These are phyloP conservation scores for Leptopilina drosophilae DNA, from an alignment of 2,888 invertebrate genomes.

Conservation along the genomic window DNA sequence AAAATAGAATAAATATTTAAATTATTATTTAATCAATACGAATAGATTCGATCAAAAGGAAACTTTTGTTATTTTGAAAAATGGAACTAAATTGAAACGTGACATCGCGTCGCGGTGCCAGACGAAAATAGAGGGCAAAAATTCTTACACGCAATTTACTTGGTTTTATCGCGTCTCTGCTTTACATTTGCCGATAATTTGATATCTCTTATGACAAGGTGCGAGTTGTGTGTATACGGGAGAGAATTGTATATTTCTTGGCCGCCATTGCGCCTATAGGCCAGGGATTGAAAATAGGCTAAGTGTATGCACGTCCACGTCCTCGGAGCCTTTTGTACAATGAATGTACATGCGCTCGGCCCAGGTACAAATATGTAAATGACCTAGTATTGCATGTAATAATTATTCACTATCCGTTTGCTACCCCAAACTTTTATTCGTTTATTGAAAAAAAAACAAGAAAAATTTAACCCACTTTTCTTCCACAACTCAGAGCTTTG, in stretches of 20 bases:
- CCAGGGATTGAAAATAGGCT: constrained; percentile 38
- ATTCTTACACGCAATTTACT: constrained; percentile 12
- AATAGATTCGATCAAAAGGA: too few relatives aligned
- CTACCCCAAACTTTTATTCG: background rate
- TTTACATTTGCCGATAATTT: constrained; percentile 40
- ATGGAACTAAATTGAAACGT: too few relatives aligned
- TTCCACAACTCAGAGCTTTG: background rate
- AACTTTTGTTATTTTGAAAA: too few relatives aligned
- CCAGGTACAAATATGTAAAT: constrained; percentile 36
- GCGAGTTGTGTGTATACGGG: constrained; percentile 22
- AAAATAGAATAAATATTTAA: too few relatives aligned
- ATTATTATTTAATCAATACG: too few relatives aligned
- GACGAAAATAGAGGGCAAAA: background rate
- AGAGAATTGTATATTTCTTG: constrained; percentile 31
- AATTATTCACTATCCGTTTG: constrained; percentile 13
- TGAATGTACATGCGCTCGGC: constrained; percentile 27
- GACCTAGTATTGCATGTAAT: constrained; percentile 18
- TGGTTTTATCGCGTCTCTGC: constrained; percentile 20
- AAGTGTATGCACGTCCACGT: constrained; percentile 43
- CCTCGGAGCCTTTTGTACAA: constrained; percentile 38
- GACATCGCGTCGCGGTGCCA: background rate
- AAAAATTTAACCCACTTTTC: constrained; percentile 33
- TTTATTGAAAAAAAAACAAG: background rate
- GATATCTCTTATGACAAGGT: constrained; percentile 30
- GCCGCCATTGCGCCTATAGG: constrained; percentile 37